Conservation (phyloP, 2,888 invertebrate species). For the Cheilosia impressa region DNA sequence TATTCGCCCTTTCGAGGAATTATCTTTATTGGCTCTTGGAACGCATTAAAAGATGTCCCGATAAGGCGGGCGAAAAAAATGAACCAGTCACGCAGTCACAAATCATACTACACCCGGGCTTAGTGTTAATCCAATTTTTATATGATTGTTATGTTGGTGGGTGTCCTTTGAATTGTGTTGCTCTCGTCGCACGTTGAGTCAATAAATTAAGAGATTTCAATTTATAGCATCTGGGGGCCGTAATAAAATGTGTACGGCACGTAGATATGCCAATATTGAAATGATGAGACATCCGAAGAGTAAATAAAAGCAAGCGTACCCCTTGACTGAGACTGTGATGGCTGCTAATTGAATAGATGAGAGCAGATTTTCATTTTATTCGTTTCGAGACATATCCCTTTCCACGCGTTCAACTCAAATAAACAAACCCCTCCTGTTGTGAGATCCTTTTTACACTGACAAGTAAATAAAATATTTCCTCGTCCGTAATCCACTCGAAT, state of each 20-base stretch:
- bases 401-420: background rate
- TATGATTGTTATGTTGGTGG: slow-evolving; percentile 13
- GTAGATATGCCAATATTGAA: background rate
- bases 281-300: background rate
- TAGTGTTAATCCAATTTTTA: slow-evolving; percentile 22
- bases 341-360: background rate
- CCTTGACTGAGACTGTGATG: background rate
- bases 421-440: background rate
- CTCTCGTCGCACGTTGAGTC: background rate
- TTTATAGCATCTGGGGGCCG: background rate
- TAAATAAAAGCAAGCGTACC: background rate
- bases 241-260: background rate
- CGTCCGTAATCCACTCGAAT: background rate
- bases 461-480: background rate
- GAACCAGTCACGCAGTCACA: background rate
- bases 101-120: slow-evolving; percentile 2
- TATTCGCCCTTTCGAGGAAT: slow-evolving; percentile 12
- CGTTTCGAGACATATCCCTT: background rate
- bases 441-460: background rate
- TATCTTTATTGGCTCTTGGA: slow-evolving; percentile 24
- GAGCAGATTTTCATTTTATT: background rate
- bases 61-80: background rate
- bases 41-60: slow-evolving; percentile 19
- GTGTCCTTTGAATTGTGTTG: background rate
- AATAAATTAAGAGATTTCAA: slow-evolving; percentile 15